Percentiles rank a stretch among this genome's conserved stretches.
Evolutionary conservation across 2,888 invertebrate genomes (phyloP).

Genomic region (Apotomis capreana): DNA sequence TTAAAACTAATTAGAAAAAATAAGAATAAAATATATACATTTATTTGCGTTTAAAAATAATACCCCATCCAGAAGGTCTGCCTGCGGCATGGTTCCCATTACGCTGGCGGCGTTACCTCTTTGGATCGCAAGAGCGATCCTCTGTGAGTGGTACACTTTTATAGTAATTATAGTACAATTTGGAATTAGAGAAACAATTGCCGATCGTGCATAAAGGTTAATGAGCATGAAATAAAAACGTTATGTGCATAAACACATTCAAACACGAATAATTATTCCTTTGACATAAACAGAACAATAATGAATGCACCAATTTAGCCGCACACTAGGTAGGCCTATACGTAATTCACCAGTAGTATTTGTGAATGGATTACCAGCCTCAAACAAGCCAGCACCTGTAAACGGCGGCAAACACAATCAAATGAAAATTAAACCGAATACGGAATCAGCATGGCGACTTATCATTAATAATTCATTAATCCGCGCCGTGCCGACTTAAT

Average conservation of each 20-base stretch:
- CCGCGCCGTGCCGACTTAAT: conserved; percentile 60
- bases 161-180: too few relatives aligned
- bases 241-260: background rate
- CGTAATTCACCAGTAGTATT: conserved; percentile 13
- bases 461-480: conserved; percentile 67
- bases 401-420: conserved; percentile 54
- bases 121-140: too few relatives aligned
- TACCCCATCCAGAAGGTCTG: too few relatives aligned
- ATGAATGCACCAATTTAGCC: conserved; percentile 8
- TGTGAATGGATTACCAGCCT: conserved; percentile 15
- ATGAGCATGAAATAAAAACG: background rate
- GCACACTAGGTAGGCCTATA: background rate
- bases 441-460: conserved; percentile 61
- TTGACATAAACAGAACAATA: conserved; percentile 5
- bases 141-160: too few relatives aligned
- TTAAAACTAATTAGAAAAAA: too few relatives aligned
- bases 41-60: too few relatives aligned
- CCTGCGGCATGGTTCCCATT: too few relatives aligned
- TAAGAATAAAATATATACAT: too few relatives aligned
- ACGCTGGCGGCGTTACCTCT: too few relatives aligned
- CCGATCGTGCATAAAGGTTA: too few relatives aligned
- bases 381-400: conserved; percentile 24
- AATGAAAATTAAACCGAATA: conserved; percentile 69
- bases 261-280: background rate
- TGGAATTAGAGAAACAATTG: too few relatives aligned